Evolutionary conservation across 2,113 vertebrate genomes (phyloP), one percentile per base, ranked within the genome.

Genomic region (Sturnira hondurensis): DNA sequence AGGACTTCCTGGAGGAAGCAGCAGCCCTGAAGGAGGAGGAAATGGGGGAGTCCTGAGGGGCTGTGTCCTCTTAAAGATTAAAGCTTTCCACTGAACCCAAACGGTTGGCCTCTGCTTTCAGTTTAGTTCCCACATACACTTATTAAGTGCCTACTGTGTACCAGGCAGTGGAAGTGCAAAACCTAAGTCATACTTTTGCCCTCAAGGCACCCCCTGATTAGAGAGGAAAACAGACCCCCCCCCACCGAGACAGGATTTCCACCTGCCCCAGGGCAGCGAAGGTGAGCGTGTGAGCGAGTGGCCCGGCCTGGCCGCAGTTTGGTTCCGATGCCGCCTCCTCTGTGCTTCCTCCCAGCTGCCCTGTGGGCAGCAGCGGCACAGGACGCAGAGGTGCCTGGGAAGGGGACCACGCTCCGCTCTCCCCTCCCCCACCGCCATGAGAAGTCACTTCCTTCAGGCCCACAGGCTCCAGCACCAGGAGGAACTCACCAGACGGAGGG

Each of bases 281-380:
- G 26, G 54, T 22, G 45, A 38, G 68, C 1, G 22, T 17, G 54
- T 0, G 6, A 56, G 58, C 2, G 47, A 1, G 16, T 9, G 47
- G 24, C 81, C 70, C 24, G 8, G 4, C 41, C 54, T 5, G 3
- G 78, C 33, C 0, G 0, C 2, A 5, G 6, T 20, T 45, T 5
- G 28, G 85, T 5, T 12, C 38, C 6, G 0, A 5, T 0, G n/a
- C 36, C 36, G 15, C 5, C 33, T 68, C 31, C 78, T 43, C 13
- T 4, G 22, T 0, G 1, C 10, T 14, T 52, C 38, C 76, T 78
- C 36, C 31, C 17, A 17, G 58, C 19, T 11, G 63, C 26, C 1
- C 43, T 12, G 28, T 1, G 43, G 15, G 47, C 52, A 1, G 16
- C 6, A 2, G 36, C 31, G 13, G 68, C n/a, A 41, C 56, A n/a